phyloP scores from a whole-genome alignment of 2,888 invertebrate genomes.

The Ophion ventricosus region DNA sequence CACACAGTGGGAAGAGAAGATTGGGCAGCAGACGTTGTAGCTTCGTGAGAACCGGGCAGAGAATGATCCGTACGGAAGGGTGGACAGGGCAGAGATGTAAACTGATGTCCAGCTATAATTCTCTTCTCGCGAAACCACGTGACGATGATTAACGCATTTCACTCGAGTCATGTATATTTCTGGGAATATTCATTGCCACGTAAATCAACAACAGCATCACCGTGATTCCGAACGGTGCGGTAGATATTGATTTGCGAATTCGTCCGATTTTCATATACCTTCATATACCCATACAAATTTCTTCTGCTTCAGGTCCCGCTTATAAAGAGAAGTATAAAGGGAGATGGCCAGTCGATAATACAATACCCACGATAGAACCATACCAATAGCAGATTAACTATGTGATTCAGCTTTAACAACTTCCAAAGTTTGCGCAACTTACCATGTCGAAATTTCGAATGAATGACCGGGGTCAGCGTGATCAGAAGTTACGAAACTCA shows the following conservation, averaged over 20 bases:
- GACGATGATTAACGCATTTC: slow-evolving; percentile 45
- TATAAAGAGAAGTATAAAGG: not conserved
- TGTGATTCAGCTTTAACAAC: too few relatives aligned
- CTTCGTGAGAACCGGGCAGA: slow-evolving; percentile 28
- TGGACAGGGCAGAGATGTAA: slow-evolving; percentile 49
- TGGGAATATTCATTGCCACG: slow-evolving; percentile 4
- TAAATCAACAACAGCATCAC: not conserved
- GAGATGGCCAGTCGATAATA: not conserved
- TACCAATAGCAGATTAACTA: too few relatives aligned
- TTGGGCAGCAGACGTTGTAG: slow-evolving; percentile 55
- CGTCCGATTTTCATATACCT: not conserved
- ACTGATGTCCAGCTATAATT: slow-evolving; percentile 49
- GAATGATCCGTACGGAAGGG: slow-evolving; percentile 55
- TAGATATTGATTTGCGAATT: not conserved
- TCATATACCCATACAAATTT: not conserved
- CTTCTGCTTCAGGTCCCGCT: not conserved
- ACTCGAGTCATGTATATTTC: slow-evolving; percentile 4
- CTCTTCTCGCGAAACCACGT: slow-evolving; percentile 30
- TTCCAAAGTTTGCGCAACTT: too few relatives aligned
- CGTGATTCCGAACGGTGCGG: not conserved
- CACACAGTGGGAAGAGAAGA: slow-evolving; percentile 47
- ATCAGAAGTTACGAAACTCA: slow-evolving; percentile 36
- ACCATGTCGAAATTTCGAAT: too few relatives aligned
- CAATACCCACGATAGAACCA: not conserved
- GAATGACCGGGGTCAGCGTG: too few relatives aligned